A percentile compares a stretch with the other conserved stretches of the same genome.
Conservation (phyloP, 1,140 invertebrate species). For the Drosophila ananassae region DNA sequence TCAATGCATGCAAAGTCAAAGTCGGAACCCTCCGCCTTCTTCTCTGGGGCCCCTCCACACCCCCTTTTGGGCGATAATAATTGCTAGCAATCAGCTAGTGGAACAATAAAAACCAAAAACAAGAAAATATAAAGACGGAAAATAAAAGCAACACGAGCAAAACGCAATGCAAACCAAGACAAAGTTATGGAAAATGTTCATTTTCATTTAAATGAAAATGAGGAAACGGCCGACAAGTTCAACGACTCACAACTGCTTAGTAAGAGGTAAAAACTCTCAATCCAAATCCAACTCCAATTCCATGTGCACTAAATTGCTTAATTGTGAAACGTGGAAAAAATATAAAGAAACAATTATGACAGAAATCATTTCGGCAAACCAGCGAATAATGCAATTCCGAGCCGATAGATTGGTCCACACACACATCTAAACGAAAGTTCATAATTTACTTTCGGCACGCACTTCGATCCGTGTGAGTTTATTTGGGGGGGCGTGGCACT, state of each 20-base stretch:
- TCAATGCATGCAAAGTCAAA: conserved; percentile 60
- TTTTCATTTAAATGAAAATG: conserved; percentile 73
- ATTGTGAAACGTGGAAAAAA: conserved; percentile 72
- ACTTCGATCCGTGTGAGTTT: conserved; percentile 2
- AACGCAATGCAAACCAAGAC: conserved; percentile 44
- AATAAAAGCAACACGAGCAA: conserved; percentile 41
- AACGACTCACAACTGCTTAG: conserved; percentile 54
- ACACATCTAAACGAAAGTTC: conserved; percentile 24
- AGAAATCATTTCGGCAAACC: conserved; percentile 60
- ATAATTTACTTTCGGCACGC: conserved; percentile 28
- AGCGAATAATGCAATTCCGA: conserved; percentile 49
- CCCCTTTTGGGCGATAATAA: conserved; percentile 39
- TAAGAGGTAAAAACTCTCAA: conserved; percentile 10
- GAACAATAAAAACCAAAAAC: conserved; percentile 53
- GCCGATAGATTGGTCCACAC: conserved; percentile 26
- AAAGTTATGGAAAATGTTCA: conserved; percentile 63
- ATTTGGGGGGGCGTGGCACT: conserved; percentile 7
- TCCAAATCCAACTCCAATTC: conserved; percentile 20
- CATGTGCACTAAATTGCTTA: conserved; percentile 67
- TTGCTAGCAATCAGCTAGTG: conserved; percentile 62
- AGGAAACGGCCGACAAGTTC: conserved; percentile 72
- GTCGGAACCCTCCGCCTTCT: conserved; percentile 18
- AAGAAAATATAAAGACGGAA: conserved; percentile 36
- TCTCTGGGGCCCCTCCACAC: neutral
- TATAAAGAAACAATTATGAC: conserved; percentile 68